Evolutionary conservation across 2,797 vertebrate species (phyloP).

Genomic region (Mycteria americana): DNA sequence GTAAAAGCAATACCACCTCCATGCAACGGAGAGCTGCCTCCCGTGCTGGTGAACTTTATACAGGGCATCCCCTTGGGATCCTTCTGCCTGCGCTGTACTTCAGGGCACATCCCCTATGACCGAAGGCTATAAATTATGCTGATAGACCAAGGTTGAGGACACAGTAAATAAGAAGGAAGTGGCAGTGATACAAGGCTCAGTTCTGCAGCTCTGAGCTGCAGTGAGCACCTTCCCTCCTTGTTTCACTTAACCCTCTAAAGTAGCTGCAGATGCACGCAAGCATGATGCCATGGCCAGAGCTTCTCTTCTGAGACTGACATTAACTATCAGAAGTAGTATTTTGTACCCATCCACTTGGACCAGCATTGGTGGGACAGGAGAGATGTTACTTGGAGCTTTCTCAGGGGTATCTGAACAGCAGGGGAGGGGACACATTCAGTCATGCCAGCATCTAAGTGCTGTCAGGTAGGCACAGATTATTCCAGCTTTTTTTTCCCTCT

Average conservation of each 20-base stretch:
- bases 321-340: background rate
- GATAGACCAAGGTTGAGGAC: background rate
- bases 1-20: background rate
- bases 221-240: background rate
- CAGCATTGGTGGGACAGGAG: background rate
- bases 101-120: background rate
- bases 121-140: accelerated
- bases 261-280: background rate
- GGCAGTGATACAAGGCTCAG: background rate
- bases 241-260: background rate
- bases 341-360: background rate
- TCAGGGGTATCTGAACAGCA: background rate
- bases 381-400: background rate
- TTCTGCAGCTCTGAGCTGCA: background rate
- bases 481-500: background rate
- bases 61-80: background rate
- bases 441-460: background rate
- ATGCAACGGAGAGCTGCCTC: background rate
- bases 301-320: background rate
- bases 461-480: background rate
- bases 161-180: accelerated
- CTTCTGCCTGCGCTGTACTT: background rate
- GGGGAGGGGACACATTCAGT: background rate
- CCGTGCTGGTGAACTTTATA: accelerated
- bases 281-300: background rate